These are phyloP conservation scores for Coenobita brevimanus DNA, from an alignment of 1,140 invertebrate genomes.

Conservation along the genomic window DNA sequence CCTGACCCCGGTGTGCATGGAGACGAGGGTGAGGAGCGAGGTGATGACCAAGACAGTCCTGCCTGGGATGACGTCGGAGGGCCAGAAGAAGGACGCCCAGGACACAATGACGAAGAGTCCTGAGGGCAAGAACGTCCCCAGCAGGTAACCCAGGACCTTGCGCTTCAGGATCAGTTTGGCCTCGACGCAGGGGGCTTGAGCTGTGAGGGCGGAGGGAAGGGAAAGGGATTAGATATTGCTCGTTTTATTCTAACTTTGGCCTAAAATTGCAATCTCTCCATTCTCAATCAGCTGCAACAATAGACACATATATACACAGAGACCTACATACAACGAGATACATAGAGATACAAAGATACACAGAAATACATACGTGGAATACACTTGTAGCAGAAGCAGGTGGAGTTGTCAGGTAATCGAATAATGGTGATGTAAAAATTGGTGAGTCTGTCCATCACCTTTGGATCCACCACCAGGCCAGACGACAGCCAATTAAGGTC, in stretches of 20 bases:
- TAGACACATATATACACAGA: neutral
- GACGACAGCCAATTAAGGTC: neutral
- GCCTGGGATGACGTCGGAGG: slow-evolving; percentile 69
- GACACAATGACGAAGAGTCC: slow-evolving; percentile 69
- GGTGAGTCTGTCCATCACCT: neutral
- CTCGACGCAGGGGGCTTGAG: slow-evolving; percentile 16
- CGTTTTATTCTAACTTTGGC: no score
- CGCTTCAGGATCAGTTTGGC: slow-evolving; percentile 22
- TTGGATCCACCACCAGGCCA: slow-evolving; percentile 23
- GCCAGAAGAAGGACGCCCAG: slow-evolving; percentile 70
- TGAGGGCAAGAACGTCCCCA: slow-evolving; percentile 68
- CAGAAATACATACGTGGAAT: slow-evolving; percentile 9
- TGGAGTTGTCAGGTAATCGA: neutral
- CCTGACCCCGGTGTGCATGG: slow-evolving; percentile 70
- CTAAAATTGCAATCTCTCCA: no score
- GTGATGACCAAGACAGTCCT: slow-evolving; percentile 70
- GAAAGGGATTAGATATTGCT: no score
- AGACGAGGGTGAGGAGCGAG: slow-evolving; percentile 69
- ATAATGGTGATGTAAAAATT: slow-evolving; percentile 23
- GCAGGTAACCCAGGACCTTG: slow-evolving; percentile 53
- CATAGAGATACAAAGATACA: neutral
- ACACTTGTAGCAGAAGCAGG: slow-evolving; percentile 36
- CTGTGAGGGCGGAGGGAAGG: neutral
- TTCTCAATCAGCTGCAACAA: no score
- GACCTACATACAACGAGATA: neutral